Conservation (phyloP, 1,140 invertebrate species). For the Aphelenchoides avenae region DNA sequence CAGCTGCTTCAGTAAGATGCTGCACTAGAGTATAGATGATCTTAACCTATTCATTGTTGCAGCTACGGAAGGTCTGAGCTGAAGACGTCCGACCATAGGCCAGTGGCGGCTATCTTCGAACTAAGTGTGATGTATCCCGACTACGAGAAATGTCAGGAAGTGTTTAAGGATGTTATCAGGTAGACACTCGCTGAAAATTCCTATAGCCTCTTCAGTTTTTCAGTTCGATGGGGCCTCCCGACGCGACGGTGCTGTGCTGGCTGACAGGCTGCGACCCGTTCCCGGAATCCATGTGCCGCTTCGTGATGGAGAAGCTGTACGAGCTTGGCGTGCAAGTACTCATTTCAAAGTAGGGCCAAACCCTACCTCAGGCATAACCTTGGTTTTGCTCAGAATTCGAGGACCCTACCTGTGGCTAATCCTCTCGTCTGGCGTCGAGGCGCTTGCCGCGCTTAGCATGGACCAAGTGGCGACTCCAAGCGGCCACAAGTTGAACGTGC, state of each 20-base stretch:
- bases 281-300: conserved; percentile 34
- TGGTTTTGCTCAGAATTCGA: conserved; percentile 39
- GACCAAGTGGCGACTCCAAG: conserved; percentile 40
- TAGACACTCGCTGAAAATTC: background rate
- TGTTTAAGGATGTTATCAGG: conserved; percentile 43
- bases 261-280: conserved; percentile 33
- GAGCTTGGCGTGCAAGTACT: conserved; percentile 38
- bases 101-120: conserved; percentile 49
- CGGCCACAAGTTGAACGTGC: conserved; percentile 23
- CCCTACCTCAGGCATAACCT: background rate
- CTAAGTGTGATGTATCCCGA: conserved; percentile 39
- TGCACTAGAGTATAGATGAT: conserved; percentile 9
- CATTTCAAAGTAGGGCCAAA: conserved; percentile 21
- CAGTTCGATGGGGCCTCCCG: conserved; percentile 53
- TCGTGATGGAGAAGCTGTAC: conserved; percentile 36
- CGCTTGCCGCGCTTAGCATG: conserved; percentile 56
- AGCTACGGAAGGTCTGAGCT: conserved; percentile 76
- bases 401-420: conserved; percentile 41
- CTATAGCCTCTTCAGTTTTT: conserved; percentile 9
- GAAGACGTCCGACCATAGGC: conserved; percentile 89
- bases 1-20: conserved; percentile 62
- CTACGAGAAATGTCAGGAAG: conserved; percentile 31
- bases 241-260: conserved; percentile 46
- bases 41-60: conserved; percentile 13
- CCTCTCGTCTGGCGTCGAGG: conserved; percentile 47